Evolutionary conservation across 2,113 vertebrate genomes (phyloP), one percentile per base, ranked within the genome.

Genomic region (Zapornia atra): DNA sequence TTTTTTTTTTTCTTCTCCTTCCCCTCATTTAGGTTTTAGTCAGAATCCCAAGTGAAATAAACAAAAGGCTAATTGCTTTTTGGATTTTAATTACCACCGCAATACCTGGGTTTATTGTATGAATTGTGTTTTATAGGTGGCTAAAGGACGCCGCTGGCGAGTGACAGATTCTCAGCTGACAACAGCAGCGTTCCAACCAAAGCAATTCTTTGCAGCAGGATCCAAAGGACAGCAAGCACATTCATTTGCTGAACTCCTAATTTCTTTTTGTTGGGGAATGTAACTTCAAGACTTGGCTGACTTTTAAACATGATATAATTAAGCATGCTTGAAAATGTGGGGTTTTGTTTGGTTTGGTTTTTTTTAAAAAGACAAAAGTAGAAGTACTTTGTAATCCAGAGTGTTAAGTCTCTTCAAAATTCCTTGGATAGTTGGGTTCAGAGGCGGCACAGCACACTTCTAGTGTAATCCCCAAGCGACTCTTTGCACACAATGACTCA

Each of bases 1-100:
- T 33, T 60, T 5, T 44, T 4, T 50, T 40, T 65, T 54, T n/a
- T 11, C 44, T 61, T 71, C 25, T 90, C 68, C 78, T 71, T 91
- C 68, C 78, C 61, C 82, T 89, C 86, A 57, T 96, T 97, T 93
- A 89, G 68, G 50, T 95, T 94, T 89, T 63, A 94, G 68, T 95
- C 79, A 70, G 75, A 72, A 89, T 96, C 94, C 86, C 93, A 38
- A 94, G 85, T 57, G 95, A 91, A 93, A 94, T 56, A 95, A 97
- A 94, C 86, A 97, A 96, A 96, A 96, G 90, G 83, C 92, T 97
- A 97, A 97, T 97, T 97, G 95, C 94, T 97, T 97, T 46, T 91
- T 92, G 87, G 87, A 76, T 96, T 97, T 97, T 96, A 97, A 97
- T 97, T 96, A 96, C 91, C 69, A 28, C 71, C 11, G 72, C 90